Conservation (phyloP, 1,140 invertebrate genomes). For the Papilio machaon region DNA sequence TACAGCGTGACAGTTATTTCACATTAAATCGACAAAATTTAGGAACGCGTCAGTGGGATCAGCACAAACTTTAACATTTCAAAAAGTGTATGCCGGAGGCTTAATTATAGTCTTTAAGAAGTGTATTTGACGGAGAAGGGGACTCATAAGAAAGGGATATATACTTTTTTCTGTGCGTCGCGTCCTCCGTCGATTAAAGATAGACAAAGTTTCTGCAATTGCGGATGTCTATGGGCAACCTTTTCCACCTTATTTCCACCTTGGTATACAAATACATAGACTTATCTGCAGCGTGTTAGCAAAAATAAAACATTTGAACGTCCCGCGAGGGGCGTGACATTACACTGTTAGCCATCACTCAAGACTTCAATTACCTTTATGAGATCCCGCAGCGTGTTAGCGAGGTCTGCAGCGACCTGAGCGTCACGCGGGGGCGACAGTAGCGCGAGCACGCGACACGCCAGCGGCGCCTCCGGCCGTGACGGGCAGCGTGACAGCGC, state of each 20-base stretch:
- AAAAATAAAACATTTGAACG: no score
- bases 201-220: no score
- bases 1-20: conserved; percentile 23
- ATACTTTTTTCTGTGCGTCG: no score
- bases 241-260: no score
- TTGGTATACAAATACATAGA: no score
- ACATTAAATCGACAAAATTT: background rate
- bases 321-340: no score
- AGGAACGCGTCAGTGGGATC: background rate
- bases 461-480: conserved; percentile 56
- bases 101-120: no score
- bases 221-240: no score
- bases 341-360: background rate
- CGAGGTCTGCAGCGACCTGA: conserved; percentile 53
- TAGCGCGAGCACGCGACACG: conserved; percentile 72
- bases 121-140: no score
- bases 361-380: conserved; percentile 48
- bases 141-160: no score
- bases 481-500: conserved; percentile 57
- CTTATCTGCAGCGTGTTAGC: no score
- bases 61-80: conserved; percentile 45
- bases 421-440: conserved; percentile 67
- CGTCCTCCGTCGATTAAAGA: no score
- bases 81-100: background rate
- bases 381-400: conserved; percentile 55